Evolutionary conservation across 1,140 invertebrate species (phyloP).

Genomic region (Zaprionus africanus): DNA sequence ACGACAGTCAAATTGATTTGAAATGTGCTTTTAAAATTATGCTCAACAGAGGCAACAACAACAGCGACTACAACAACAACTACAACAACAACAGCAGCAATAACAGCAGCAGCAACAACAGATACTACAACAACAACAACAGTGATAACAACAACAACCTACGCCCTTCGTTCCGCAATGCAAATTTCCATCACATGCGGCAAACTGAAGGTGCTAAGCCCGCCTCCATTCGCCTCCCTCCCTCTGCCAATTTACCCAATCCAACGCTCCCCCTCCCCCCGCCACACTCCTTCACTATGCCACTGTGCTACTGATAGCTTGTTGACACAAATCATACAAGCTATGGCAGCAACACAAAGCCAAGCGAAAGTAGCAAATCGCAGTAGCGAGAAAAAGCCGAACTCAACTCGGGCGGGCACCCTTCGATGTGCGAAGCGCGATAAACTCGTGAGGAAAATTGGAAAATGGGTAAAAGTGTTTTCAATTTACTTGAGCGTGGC

Average conservation of each 20-base stretch:
- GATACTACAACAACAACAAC: neutral
- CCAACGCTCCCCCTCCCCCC: neutral
- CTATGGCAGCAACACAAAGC: constrained; percentile 48
- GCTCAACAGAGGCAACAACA: constrained; percentile 13
- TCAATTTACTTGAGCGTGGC: no score
- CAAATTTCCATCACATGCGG: constrained; percentile 2
- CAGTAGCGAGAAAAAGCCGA: constrained; percentile 2
- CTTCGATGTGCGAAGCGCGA: neutral
- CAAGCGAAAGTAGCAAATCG: constrained; percentile 5
- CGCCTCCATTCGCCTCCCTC: neutral
- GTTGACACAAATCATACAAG: constrained; percentile 57
- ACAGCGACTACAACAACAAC: neutral
- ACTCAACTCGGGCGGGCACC: neutral
- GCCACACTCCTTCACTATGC: neutral
- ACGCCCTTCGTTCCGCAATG: neutral
- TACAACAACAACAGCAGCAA: neutral
- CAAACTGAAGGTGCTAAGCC: constrained; percentile 12
- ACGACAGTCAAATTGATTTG: constrained; percentile 66
- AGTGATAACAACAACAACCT: neutral
- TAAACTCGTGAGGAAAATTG: neutral
- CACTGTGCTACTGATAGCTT: constrained; percentile 33
- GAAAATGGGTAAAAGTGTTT: neutral
- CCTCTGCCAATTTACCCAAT: neutral
- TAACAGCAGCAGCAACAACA: neutral
- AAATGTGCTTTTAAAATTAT: constrained; percentile 71